Base-by-base conservation (phyloP, 2,113 vertebrate species). In the Trogon melanurus region DNA sequence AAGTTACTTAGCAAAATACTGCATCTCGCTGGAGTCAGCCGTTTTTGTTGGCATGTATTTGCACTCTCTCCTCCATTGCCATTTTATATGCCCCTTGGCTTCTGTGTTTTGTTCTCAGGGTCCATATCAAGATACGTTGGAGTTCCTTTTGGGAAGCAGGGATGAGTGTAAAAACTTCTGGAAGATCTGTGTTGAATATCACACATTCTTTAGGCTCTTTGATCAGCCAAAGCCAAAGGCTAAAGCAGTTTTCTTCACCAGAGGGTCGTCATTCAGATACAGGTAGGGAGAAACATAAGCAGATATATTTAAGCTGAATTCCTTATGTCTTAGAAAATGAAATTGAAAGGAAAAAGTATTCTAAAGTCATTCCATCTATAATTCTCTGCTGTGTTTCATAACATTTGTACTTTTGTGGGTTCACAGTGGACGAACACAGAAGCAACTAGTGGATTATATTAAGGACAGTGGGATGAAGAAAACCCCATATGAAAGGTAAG, bases 121-220 rank as follows among this genome's bases (percentile, higher is more conserved):
- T 16, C 98, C 98, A 0, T 99, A 99, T 94, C 99, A 99, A 97
- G 99, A 99, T 85, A 99, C 99, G 0, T 76, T 99, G 78, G 99
- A 99, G 80, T 99, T 99, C 94, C 95, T 99, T 91, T 97, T 99
- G 98, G 98, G 98, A 69, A 99, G 98, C 91, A 98, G 99, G 86
- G 99, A 99, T 89, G 98, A 98, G 51, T 99, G 99, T 95, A 99
- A 99, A 96, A 98, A 98, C 93, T 99, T 99, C 96, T 99, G 99
- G 99, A 99, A 99, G 98, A 99, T 99, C 96, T 99, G 99, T 95
- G 99, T 99, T 74, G 99, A 99, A 60, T 98, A 99, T 96, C 99
- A 99, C 79, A 98, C 99, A 0, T 99, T 99, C 91, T 99, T 99
- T 85, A 98, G 99, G 36, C 97, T 99, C 58, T 97, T 98, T 13